Percentiles rank a stretch among this genome's conserved stretches.
phyloP scores from a whole-genome alignment of 2,888 invertebrate species.

The Andrena bucephala region DNA sequence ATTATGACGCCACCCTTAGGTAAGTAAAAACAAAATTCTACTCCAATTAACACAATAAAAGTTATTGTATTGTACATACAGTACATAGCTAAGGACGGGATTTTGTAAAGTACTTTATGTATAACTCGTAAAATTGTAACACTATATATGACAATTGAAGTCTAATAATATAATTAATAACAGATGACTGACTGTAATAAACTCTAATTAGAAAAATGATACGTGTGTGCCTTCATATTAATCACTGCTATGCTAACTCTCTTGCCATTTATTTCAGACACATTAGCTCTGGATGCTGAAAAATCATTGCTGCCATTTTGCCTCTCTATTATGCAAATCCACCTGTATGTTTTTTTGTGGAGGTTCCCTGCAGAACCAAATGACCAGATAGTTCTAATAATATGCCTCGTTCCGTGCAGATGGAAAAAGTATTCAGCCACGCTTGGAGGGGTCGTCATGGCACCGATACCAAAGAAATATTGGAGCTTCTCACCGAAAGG shows the following conservation, averaged over 20 bases:
- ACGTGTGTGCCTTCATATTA: constrained; percentile 23
- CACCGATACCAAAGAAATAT: constrained; percentile 66
- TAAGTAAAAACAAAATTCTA: constrained; percentile 20
- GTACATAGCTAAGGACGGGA: background rate
- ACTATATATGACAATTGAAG: background rate
- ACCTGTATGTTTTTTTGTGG: constrained; percentile 31
- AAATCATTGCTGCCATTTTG: constrained; percentile 56
- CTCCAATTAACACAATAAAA: background rate
- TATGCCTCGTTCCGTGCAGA: constrained; percentile 86
- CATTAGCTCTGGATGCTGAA: constrained; percentile 56
- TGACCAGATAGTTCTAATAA: background rate
- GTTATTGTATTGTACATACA: background rate
- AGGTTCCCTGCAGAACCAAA: background rate
- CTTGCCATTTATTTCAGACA: constrained; percentile 67
- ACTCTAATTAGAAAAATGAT: background rate
- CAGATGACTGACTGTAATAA: background rate
- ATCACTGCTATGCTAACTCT: constrained; percentile 52
- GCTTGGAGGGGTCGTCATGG: constrained; percentile 95
- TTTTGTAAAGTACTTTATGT: background rate
- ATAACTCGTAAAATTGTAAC: background rate
- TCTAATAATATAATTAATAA: background rate
- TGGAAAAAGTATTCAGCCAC: constrained; percentile 97
- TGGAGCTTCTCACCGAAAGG: constrained; percentile 49
- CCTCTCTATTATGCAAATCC: constrained; percentile 57
- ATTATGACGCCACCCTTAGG: background rate